Percentiles rank a stretch among this genome's conserved stretches.
Conservation (phyloP, 2,888 invertebrate genomes). For the Lysandra bellargus region DNA sequence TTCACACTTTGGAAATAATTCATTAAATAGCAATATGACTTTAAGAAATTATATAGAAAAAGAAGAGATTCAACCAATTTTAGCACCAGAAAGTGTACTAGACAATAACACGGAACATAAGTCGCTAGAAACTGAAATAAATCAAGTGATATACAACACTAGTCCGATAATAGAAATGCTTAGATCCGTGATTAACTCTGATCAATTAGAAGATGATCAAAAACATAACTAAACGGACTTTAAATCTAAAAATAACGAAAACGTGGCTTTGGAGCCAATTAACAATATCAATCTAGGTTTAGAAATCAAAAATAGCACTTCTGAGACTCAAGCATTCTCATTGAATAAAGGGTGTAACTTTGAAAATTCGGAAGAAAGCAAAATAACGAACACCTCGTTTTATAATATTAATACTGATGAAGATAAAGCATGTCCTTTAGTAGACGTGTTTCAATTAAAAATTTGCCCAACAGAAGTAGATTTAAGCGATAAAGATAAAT, state of each 20-base stretch:
- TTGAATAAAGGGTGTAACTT: not conserved
- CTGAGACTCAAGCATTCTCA: not conserved
- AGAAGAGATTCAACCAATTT: not conserved
- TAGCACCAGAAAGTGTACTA: not conserved
- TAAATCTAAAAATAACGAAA: not conserved
- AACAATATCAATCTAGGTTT: not conserved
- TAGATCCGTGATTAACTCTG: not conserved
- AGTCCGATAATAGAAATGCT: conserved; percentile 5
- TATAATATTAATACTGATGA: not conserved
- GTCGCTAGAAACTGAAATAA: not conserved
- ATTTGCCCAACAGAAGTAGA: not conserved
- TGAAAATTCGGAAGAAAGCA: not conserved
- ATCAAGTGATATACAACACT: not conserved
- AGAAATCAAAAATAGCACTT: conserved; percentile 2
- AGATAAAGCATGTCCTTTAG: not conserved
- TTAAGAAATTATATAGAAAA: not conserved
- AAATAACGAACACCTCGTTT: not conserved
- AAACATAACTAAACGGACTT: not conserved
- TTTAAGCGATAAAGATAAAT: not conserved
- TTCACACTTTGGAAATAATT: not conserved
- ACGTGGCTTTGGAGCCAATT: not conserved
- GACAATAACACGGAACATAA: not conserved
- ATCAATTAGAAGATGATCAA: not conserved
- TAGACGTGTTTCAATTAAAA: conserved; percentile 20
- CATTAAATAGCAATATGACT: not conserved